Percentiles rank a stretch among this genome's conserved stretches.
Evolutionary conservation across 2,888 invertebrate species (phyloP).

Genomic region (Cheilosia soror): DNA sequence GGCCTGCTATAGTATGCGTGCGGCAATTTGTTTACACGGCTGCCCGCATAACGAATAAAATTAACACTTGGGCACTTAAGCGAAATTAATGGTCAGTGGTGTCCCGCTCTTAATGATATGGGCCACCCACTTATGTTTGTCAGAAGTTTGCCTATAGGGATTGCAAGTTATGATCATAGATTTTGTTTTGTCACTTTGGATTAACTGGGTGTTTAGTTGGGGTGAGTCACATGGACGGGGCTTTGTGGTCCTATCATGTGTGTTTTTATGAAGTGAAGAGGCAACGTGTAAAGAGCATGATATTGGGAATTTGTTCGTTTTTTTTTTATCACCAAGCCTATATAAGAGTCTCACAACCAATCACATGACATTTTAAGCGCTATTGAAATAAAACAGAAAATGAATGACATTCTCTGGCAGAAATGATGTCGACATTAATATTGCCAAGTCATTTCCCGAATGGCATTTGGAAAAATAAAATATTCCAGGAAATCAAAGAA

Average conservation of each 20-base stretch:
- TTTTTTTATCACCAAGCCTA: not conserved
- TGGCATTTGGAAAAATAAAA: not conserved
- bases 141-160: not conserved
- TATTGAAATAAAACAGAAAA: conserved; percentile 4
- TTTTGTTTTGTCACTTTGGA: conserved; percentile 65
- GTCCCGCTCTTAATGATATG: conserved; percentile 61
- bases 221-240: conserved; percentile 4
- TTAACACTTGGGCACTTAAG: conserved; percentile 70
- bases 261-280: conserved; percentile 32
- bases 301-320: conserved; percentile 3
- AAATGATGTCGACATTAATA: conserved; percentile 30
- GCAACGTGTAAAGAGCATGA: conserved; percentile 19
- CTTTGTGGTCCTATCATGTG: conserved; percentile 11
- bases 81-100: conserved; percentile 67
- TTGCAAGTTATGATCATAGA: conserved; percentile 60
- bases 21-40: conserved; percentile 64
- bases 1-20: conserved; percentile 30
- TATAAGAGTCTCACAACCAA: not conserved
- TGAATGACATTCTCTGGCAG: conserved; percentile 2
- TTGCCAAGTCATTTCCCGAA: conserved; percentile 43
- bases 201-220: conserved; percentile 49
- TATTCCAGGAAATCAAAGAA: conserved; percentile 1
- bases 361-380: not conserved
- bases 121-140: conserved; percentile 44
- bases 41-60: conserved; percentile 67